phyloP scores from a whole-genome alignment of 37 sponge, comb jelly and placozoan genomes.

The Spongilla lacustris region DNA sequence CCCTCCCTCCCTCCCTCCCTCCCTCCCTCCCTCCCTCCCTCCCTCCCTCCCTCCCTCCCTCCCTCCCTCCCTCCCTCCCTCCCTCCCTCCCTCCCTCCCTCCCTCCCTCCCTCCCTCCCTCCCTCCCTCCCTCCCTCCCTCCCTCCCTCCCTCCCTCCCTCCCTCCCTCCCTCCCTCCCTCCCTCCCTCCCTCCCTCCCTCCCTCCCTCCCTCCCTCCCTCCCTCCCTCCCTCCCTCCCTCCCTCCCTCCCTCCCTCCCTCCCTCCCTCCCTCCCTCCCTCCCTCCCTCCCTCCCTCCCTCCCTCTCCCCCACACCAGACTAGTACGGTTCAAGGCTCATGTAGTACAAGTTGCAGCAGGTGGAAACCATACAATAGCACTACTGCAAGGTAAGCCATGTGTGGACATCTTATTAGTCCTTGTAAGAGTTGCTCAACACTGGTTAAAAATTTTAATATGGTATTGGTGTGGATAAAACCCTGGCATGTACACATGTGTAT shows the following conservation, averaged over 20 bases:
- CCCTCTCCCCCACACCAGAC: background rate
- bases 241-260: background rate
- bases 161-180: background rate
- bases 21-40: background rate
- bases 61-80: background rate
- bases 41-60: background rate
- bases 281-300: background rate
- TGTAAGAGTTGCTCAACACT: no score
- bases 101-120: background rate
- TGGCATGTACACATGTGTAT: background rate
- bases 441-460: no score
- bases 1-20: background rate
- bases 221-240: background rate
- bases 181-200: background rate
- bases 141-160: background rate
- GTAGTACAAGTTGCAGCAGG: slow-evolving; percentile 77
- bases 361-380: slow-evolving; percentile 50
- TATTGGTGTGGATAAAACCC: background rate
- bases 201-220: background rate
- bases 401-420: no score
- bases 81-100: background rate
- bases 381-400: slow-evolving; percentile 41
- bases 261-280: background rate
- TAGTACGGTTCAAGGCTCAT: background rate
- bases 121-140: background rate